Evolutionary conservation across 2,888 invertebrate species (phyloP), one percentile per base, ranked within the genome.

Genomic region (Heliconius charithonia): DNA sequence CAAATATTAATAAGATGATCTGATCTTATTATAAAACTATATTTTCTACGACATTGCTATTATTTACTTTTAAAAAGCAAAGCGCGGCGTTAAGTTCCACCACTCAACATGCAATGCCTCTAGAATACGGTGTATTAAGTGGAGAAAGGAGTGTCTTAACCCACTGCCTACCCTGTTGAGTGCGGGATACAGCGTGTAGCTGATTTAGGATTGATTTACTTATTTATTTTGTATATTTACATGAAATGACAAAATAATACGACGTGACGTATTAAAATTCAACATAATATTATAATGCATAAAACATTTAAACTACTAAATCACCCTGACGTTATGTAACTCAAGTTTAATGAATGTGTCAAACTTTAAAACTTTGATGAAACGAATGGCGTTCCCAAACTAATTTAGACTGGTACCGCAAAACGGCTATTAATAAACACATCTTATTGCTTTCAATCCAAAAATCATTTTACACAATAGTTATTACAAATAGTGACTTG

Each of bases 261-360:
- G 45, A 51, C 45, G 45, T 51, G 19, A 51, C 45, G 12, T 51
- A 51, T 51, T 51, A 19, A 71, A 1, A 4, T 29, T 19, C 22
- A 6, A 29, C 27, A 51, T 45, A 45, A 51, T 71, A 22, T 29
- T 22, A 71, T 41, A 65, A 16, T n/a, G n/a, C 45, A 63, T 22
- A 41, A 27, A 62, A 25, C 27, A 74, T 62, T 74, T 41, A 62
- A 41, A 13, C 63, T 69, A 41, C 62, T 63, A 63, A 63, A 74
- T 62, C 74, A 74, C n/a, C 62, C 74, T 41, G 74, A 27, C 74
- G 45, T 65, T 29, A 65, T 65, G 63, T 74, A 41, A 74, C 74
- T 62, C 74, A 74, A 74, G 22, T 74, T 74, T 74, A 74, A 74
- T 74, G 63, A 74, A 74, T 65, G 74, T 65, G 74, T 74, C 74